Conservation (phyloP, 2,888 invertebrate genomes). For the Eupeodes latifasciatus region DNA sequence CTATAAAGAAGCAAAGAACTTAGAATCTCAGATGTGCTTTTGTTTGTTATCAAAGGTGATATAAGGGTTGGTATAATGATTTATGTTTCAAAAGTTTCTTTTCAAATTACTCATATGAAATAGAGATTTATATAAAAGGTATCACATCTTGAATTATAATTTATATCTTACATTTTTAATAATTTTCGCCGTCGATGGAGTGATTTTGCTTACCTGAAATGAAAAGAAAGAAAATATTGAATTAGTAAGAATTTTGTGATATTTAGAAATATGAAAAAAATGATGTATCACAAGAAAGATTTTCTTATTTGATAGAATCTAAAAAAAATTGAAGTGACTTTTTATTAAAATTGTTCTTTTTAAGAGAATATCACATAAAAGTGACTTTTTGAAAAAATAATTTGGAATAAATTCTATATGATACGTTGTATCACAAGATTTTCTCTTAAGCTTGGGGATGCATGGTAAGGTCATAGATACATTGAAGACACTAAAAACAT, state of each 20-base stretch:
- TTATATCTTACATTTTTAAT: constrained; percentile 6
- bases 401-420: no score
- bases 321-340: no score
- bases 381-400: no score
- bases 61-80: neutral
- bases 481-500: no score
- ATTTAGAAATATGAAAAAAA: no score
- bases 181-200: neutral
- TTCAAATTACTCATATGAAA: neutral
- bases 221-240: constrained; percentile 6
- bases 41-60: neutral
- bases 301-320: no score
- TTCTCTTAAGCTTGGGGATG: no score
- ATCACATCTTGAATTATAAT: neutral
- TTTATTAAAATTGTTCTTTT: no score
- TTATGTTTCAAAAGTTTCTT: neutral
- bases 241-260: neutral
- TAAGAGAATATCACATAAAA: no score
- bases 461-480: no score
- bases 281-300: no score
- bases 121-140: neutral
- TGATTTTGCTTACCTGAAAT: constrained; percentile 45
- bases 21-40: constrained; percentile 2
- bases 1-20: neutral
- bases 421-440: no score